These are phyloP conservation scores for Masticophis lateralis DNA, from an alignment of 2,797 vertebrate species.

Conservation along the genomic window DNA sequence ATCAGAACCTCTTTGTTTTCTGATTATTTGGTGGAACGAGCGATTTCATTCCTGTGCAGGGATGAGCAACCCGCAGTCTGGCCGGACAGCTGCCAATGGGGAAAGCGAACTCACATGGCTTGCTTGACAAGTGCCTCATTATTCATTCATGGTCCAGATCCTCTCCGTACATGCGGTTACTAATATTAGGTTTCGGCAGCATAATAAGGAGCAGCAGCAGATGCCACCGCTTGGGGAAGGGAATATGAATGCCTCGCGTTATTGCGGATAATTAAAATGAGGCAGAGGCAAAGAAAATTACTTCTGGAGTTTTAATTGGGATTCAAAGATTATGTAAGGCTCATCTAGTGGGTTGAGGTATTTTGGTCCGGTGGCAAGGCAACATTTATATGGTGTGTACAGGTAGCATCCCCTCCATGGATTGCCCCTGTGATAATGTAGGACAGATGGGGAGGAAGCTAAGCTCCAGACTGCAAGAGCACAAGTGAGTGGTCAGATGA, in stretches of 20 bases:
- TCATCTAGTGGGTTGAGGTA: not conserved
- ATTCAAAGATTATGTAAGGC: conserved; percentile 60
- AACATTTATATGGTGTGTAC: not conserved
- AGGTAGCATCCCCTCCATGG: not conserved
- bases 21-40: conserved; percentile 55
- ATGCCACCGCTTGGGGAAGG: conserved; percentile 36
- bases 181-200: conserved; percentile 77
- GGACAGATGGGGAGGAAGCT: not conserved
- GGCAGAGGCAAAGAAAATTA: conserved; percentile 48
- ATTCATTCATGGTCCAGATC: conserved; percentile 76
- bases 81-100: conserved; percentile 60
- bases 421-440: not conserved
- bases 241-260: conserved; percentile 66
- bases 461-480: not conserved
- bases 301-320: conserved; percentile 70
- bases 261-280: conserved; percentile 71
- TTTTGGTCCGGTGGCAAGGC: not conserved
- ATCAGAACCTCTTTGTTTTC: conserved; percentile 56
- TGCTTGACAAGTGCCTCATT: conserved; percentile 75
- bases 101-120: conserved; percentile 67
- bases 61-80: conserved; percentile 49
- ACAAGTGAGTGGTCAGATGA: not conserved
- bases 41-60: conserved; percentile 52
- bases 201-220: conserved; percentile 55
- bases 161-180: conserved; percentile 74